phyloP scores from a whole-genome alignment of 1,140 invertebrate species.

The Melitaea cinxia region DNA sequence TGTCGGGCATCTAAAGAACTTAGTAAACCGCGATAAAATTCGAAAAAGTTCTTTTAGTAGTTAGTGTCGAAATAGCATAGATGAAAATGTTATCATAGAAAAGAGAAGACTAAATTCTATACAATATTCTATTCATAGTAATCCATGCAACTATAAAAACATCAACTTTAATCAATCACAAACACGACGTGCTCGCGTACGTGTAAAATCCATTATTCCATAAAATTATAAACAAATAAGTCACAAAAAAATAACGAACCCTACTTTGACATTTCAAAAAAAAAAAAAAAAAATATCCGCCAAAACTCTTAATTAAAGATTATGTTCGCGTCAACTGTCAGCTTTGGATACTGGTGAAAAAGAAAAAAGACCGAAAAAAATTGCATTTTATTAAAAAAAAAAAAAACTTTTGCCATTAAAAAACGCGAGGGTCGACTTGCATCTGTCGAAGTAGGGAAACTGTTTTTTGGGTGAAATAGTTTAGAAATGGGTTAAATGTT shows the following conservation, averaged over 20 bases:
- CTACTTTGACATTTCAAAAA: too few species aligned
- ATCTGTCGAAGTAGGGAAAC: slow-evolving; percentile 70
- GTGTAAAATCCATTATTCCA: slow-evolving; percentile 37
- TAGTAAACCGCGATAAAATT: too few species aligned
- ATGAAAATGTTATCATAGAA: too few species aligned
- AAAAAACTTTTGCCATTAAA: slow-evolving; percentile 70
- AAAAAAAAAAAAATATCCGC: slow-evolving; percentile 43
- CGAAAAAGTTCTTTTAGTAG: too few species aligned
- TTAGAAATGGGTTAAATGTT: slow-evolving; percentile 77
- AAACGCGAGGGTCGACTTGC: slow-evolving; percentile 64
- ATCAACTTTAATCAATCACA: background rate
- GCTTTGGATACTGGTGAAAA: slow-evolving; percentile 67
- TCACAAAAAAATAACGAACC: slow-evolving; percentile 41
- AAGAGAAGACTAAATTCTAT: too few species aligned
- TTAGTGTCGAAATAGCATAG: too few species aligned
- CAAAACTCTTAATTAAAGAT: slow-evolving; percentile 79
- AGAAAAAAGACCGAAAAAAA: slow-evolving; percentile 55
- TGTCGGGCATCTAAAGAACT: too few species aligned
- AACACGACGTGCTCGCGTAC: slow-evolving; percentile 1
- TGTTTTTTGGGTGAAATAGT: slow-evolving; percentile 61
- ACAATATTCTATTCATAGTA: too few species aligned
- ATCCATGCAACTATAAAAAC: background rate
- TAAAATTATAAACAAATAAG: slow-evolving; percentile 75
- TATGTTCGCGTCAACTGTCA: slow-evolving; percentile 80
- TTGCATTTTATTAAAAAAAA: slow-evolving; percentile 65